Evolutionary conservation across 1,140 invertebrate genomes (phyloP), one percentile per base, ranked within the genome.

Genomic region (Drosophila hydei): DNA sequence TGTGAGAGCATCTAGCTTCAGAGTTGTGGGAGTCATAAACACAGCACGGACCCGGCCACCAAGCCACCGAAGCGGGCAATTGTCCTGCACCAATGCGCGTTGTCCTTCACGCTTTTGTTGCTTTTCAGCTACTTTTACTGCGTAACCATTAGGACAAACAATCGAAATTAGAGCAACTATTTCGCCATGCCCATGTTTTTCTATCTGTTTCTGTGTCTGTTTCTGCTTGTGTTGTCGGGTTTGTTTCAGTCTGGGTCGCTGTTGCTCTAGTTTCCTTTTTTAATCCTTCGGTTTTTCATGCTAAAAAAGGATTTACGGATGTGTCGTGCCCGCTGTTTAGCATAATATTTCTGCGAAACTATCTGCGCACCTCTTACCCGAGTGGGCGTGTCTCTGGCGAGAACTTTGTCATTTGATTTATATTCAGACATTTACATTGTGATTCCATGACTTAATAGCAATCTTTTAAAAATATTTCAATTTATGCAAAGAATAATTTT

Each of bases 91-190:
- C 54, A 55, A 69, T 72, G 56, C 65, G 64, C 50, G 60, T 68
- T 74, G 80, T 74, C 80, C 80, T 85, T 85, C 80, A 74, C 58
- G 73, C 79, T 85, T 74, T 85, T 85, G 77, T 83, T 75, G 59
- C 40, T 67, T 73, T 72, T 77, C 75, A 71, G 71, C 79, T 71
- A 83, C 67, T 80, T 83, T 83, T 87, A 87, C 77, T 51, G 71
- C 78, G 72, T 62, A 81, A 74, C 81, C 63, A 87, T 87, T 87
- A 81, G 55, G 48, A 25, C 25, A 63, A 52, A 87, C 81, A 87
- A 87, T 87, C 77, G 78, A 87, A 87, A 87, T 87, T 87, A 87
- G 81, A 87, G 81, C 81, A 87, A 78, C 77, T 87, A 87, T 72
- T 75, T 77, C 60, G 69, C 45, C 43, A 36, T 51, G 21, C 40